Evolutionary conservation across 2,797 vertebrate species (phyloP).

Genomic region (Dromococcyx pavoninus): DNA sequence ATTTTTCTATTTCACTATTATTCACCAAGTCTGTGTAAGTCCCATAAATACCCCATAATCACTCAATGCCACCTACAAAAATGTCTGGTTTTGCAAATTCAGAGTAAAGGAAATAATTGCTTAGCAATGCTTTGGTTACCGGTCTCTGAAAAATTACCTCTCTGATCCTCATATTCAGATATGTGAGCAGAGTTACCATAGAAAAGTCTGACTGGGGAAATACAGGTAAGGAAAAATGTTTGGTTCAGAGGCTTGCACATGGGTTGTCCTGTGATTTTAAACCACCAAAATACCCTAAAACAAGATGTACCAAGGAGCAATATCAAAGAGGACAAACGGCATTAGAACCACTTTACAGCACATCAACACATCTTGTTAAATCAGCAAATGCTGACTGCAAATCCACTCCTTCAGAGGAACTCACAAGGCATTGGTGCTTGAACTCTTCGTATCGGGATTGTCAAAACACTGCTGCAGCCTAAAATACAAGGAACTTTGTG

Average conservation of each 20-base stretch:
- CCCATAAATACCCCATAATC: conserved; percentile 13
- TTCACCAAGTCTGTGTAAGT: neutral
- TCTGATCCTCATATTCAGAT: neutral
- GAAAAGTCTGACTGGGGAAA: neutral
- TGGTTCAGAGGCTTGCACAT: neutral
- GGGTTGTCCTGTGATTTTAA: neutral
- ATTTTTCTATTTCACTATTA: conserved; percentile 55
- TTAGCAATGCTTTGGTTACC: neutral
- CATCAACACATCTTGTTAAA: neutral
- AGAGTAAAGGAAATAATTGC: neutral
- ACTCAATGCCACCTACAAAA: conserved; percentile 27
- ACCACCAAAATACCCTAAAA: neutral
- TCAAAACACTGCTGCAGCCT: neutral
- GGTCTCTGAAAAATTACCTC: neutral
- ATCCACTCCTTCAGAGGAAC: neutral
- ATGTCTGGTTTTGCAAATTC: conserved; percentile 9
- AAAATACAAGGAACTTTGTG: neutral
- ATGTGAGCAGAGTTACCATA: neutral
- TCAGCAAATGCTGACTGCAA: neutral
- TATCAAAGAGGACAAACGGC: neutral
- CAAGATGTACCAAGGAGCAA: neutral
- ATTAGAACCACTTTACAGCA: neutral
- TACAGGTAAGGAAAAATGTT: neutral
- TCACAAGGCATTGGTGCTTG: neutral
- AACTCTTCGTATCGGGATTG: neutral